Evolutionary conservation across 2,888 invertebrate species (phyloP), one percentile per base, ranked within the genome.

Genomic region (Prostheceraeus crozeri): DNA sequence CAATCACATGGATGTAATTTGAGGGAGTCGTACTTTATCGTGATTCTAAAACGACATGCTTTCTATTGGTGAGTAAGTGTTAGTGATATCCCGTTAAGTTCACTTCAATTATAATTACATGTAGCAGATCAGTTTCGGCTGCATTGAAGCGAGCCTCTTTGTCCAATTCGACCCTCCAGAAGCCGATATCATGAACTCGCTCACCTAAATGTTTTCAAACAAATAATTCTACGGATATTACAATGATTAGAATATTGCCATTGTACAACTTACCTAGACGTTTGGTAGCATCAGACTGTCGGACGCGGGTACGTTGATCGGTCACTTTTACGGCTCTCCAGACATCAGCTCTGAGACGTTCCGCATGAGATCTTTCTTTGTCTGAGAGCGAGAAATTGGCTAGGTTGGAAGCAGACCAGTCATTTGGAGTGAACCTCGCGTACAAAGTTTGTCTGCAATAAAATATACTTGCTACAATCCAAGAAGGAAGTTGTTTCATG

Each of bases 131-230:
- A n/a, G n/a, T n/a, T n/a, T n/a, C n/a, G n/a, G n/a, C n/a, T n/a
- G n/a, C n/a, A n/a, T n/a, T 79, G 62, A 85, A 83, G 72, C 88
- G 88, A 72, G 89, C 80, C 76, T 90, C 90, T 27, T 84, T 83
- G 57, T 78, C 70, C 1, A 87, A 83, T 80, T 90, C 90, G 45
- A 88, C 87, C 60, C 88, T 82, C 90, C 90, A 91, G 76, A 89
- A 90, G 1, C 86, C 86, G 1, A 88, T 85, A 71, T 90, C 89
- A 0, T 86, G 86, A 66, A 90, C 84, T 62, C 90, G 81, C 78
- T 90, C 90, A 0, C 68, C 74, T 72, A 66, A n/a, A 63, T n/a
- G n/a, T n/a, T n/a, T n/a, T n/a, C n/a, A n/a, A n/a, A n/a, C n/a
- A n/a, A n/a, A n/a, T n/a, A n/a, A n/a, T n/a, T n/a, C n/a, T n/a